Evolutionary conservation across 2,113 vertebrate genomes (phyloP).

Genomic region (Athene noctua): DNA sequence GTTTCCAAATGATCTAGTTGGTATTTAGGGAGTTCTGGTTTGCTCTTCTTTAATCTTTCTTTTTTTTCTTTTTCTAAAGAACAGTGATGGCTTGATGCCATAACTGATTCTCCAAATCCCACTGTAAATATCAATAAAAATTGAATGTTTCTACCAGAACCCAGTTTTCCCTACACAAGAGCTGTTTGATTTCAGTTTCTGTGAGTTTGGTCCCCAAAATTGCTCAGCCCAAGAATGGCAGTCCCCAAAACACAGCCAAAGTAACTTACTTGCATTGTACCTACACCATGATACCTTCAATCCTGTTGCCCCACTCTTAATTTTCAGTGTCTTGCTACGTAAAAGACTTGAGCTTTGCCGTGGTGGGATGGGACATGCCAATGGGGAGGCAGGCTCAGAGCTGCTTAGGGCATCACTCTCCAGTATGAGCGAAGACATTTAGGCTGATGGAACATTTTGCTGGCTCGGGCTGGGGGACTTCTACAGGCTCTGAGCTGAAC

Average conservation of each 20-base stretch:
- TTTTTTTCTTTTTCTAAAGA: background rate
- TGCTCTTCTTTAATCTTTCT: background rate
- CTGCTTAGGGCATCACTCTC: background rate
- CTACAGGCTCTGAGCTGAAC: background rate
- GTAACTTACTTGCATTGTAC: background rate
- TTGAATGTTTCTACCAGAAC: background rate
- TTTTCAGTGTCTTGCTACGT: background rate
- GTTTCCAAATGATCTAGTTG: background rate
- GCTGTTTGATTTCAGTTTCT: background rate
- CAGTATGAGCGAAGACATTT: background rate
- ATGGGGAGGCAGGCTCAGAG: background rate
- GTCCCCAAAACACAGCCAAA: background rate
- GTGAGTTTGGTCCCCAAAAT: background rate
- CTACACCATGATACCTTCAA: accelerated
- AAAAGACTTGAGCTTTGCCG: background rate
- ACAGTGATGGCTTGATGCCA: background rate
- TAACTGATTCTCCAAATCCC: background rate
- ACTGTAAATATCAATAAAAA: background rate
- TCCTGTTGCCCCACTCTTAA: background rate
- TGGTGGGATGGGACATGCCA: background rate
- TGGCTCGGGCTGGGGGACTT: background rate
- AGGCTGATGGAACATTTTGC: background rate
- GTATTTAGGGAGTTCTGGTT: background rate
- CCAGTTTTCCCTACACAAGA: background rate
- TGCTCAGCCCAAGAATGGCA: background rate